Evolutionary conservation across 2,888 invertebrate genomes (phyloP), one percentile per base, ranked within the genome.

Genomic region (Vesta saturnalis): DNA sequence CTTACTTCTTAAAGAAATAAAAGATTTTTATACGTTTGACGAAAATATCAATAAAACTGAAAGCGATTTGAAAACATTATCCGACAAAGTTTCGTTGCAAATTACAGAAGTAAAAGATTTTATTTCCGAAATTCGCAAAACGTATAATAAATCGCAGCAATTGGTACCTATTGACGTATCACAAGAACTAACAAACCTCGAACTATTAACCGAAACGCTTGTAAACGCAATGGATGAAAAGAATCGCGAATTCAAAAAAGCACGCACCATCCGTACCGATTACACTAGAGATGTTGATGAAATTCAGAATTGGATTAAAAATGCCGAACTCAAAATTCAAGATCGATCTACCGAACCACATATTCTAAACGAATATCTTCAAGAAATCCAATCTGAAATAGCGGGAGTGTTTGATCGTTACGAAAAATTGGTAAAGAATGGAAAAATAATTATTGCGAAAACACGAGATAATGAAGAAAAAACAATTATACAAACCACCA

Each of bases 181-280:
- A 70, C 92, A 94, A 84, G 90, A 94, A 85, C 86, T 95, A 75
- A 94, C 94, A 58, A 89, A 92, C 72, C 86, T 96, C 79, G 96
- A 96, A 84, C 85, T 96, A 74, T 87, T 93, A 63, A 89, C 92
- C 57, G 96, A 96, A 84, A 90, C 91, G 71, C 87, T 94, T 64
- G 88, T 89, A 60, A 91, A 91, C 77, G 89, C 90, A 58, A 93
- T 96, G 93, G 95, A 95, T 80, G 94, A 94, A 80, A 94, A 94
- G 83, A 91, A 92, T 79, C 89, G 93, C 81, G 94, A 95, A 83
- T 92, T 93, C 85, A 94, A 94, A 83, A 91, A 94, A 72, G 96
- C 95, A 19, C 90, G 91, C 78, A 93, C 94, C 14, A 88, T 93
- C 66, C 89, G 95, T 65, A 89, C 90, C 59, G 95, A 96, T 75